These are phyloP conservation scores for Odocoileus virginianus DNA, from an alignment of 2,113 vertebrate species.

Conservation along the genomic window DNA sequence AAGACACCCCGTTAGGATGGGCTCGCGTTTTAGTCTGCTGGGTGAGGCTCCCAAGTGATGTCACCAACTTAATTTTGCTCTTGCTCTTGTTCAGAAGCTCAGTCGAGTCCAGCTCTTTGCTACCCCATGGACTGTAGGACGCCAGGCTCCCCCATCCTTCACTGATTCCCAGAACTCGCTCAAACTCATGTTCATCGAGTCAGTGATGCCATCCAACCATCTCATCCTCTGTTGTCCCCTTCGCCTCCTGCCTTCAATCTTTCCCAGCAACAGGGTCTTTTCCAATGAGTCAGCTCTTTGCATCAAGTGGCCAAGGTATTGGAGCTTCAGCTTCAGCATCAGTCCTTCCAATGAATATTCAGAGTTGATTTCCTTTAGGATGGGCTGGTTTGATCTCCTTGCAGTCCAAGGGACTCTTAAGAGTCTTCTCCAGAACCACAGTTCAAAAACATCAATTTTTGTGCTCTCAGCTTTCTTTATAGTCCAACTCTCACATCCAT, in stretches of 20 bases:
- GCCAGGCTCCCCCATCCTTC: background rate
- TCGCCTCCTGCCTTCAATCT: background rate
- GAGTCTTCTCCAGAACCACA: background rate
- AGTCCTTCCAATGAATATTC: background rate
- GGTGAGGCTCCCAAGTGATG: background rate
- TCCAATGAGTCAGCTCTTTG: background rate
- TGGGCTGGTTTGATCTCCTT: background rate
- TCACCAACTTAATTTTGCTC: background rate
- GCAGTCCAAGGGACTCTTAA: background rate
- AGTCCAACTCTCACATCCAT: background rate
- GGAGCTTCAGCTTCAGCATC: background rate
- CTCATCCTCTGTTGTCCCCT: background rate
- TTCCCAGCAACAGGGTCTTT: background rate
- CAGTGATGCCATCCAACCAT: background rate
- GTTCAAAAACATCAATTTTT: background rate
- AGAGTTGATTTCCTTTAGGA: background rate
- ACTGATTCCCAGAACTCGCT: background rate
- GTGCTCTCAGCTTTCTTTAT: accelerated
- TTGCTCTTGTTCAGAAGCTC: background rate
- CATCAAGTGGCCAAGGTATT: background rate
- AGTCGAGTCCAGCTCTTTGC: accelerated
- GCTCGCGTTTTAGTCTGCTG: background rate
- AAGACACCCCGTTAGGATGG: background rate
- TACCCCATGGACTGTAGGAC: background rate
- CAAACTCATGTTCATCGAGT: background rate